Conservation (phyloP, 2,888 invertebrate species). For the Diogma glabrata region DNA sequence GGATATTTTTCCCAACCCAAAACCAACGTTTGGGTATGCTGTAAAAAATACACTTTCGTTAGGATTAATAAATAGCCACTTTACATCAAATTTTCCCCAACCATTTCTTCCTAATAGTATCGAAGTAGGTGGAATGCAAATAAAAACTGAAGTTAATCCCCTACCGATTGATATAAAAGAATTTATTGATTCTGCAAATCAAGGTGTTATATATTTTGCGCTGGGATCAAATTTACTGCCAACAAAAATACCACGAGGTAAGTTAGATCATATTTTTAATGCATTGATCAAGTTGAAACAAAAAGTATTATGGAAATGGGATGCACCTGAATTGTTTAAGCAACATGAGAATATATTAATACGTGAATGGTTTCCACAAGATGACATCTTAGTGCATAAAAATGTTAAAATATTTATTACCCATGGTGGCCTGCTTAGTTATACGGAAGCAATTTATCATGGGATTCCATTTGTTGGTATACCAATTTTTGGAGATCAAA, state of each 20-base stretch:
- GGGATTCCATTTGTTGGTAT: constrained; percentile 37
- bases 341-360: constrained; percentile 26
- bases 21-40: constrained; percentile 23
- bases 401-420: constrained; percentile 40
- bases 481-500: constrained; percentile 34
- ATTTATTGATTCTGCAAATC: constrained; percentile 32
- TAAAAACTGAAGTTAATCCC: constrained; percentile 26
- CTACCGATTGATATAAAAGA: constrained; percentile 30
- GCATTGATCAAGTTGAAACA: constrained; percentile 14
- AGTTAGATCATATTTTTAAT: constrained; percentile 9
- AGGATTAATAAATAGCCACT: constrained; percentile 32
- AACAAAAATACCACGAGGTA: constrained; percentile 22
- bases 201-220: constrained; percentile 39
- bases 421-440: constrained; percentile 41
- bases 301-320: constrained; percentile 15
- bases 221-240: constrained; percentile 37
- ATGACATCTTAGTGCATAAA: constrained; percentile 36
- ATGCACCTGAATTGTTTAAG: constrained; percentile 7
- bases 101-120: constrained; percentile 35
- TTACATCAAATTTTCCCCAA: constrained; percentile 28
- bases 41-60: constrained; percentile 25
- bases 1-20: constrained; percentile 26
- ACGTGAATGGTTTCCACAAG: constrained; percentile 33
- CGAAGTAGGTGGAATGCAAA: constrained; percentile 35
- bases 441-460: constrained; percentile 36